phyloP scores from a whole-genome alignment of 2,113 vertebrate genomes.

The Cavia porcellus region DNA sequence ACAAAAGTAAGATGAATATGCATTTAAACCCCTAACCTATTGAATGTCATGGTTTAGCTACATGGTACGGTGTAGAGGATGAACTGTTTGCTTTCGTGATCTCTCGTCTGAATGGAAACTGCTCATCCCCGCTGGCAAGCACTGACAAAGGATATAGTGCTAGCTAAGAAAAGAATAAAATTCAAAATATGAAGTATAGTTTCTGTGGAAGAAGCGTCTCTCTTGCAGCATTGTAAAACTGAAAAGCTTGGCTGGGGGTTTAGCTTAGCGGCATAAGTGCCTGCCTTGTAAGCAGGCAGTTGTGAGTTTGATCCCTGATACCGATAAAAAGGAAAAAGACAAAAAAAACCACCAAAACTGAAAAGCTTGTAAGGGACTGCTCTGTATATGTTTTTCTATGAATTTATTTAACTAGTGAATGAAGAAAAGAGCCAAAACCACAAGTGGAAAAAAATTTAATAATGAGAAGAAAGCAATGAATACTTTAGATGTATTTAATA shows the following conservation, averaged over 20 bases:
- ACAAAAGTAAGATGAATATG: not conserved
- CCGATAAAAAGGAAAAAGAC: too few species aligned
- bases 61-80: not conserved
- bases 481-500: not conserved
- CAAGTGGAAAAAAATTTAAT: not conserved
- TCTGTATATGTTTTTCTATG: not conserved
- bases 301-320: too few species aligned
- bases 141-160: not conserved
- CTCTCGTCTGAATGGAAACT: not conserved
- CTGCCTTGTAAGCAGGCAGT: too few species aligned
- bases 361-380: not conserved
- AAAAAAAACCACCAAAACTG: not conserved
- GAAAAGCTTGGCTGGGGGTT: not conserved
- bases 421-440: conserved; percentile 9
- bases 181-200: not conserved
- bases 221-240: not conserved
- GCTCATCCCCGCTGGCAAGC: not conserved
- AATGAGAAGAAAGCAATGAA: not conserved
- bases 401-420: not conserved
- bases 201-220: not conserved
- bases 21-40: not conserved
- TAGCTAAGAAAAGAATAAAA: not conserved
- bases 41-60: not conserved
- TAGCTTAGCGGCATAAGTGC: too few species aligned
- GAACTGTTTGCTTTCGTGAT: not conserved